Evolutionary conservation across 1,140 invertebrate genomes (phyloP).

Genomic region (Brachionus calyciflorus): DNA sequence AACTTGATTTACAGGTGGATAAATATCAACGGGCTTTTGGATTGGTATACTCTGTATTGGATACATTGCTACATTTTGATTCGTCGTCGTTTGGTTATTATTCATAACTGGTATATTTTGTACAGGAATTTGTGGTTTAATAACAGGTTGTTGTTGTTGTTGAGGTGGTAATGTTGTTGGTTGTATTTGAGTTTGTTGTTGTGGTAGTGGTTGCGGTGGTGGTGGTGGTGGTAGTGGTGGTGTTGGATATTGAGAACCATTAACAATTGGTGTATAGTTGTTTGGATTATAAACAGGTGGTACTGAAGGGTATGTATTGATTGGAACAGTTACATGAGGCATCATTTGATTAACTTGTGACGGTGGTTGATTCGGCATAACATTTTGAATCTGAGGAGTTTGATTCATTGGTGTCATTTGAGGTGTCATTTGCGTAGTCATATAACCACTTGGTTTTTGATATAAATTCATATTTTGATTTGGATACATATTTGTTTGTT

Average conservation of each 20-base stretch:
- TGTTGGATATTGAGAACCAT: background rate
- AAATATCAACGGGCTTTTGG: background rate
- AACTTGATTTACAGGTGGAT: background rate
- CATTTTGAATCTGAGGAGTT: background rate
- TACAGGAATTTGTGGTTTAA: background rate
- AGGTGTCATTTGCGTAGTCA: background rate
- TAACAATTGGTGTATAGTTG: background rate
- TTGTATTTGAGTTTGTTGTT: slow-evolving; percentile 11
- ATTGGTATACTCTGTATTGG: no score
- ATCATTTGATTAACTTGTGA: background rate
- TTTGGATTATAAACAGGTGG: background rate
- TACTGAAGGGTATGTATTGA: background rate
- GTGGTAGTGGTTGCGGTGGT: background rate
- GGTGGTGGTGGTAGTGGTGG: background rate
- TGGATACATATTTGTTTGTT: background rate
- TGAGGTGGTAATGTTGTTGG: background rate
- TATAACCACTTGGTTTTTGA: background rate
- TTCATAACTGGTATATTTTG: background rate
- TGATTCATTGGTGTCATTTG: background rate
- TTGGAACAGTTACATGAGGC: no score
- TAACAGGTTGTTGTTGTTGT: slow-evolving; percentile 1
- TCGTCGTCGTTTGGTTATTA: no score
- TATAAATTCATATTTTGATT: background rate
- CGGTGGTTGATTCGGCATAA: background rate
- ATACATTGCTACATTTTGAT: no score